These are phyloP conservation scores for Dendroctonus valens DNA, from an alignment of 1,140 invertebrate genomes.

Conservation along the genomic window DNA sequence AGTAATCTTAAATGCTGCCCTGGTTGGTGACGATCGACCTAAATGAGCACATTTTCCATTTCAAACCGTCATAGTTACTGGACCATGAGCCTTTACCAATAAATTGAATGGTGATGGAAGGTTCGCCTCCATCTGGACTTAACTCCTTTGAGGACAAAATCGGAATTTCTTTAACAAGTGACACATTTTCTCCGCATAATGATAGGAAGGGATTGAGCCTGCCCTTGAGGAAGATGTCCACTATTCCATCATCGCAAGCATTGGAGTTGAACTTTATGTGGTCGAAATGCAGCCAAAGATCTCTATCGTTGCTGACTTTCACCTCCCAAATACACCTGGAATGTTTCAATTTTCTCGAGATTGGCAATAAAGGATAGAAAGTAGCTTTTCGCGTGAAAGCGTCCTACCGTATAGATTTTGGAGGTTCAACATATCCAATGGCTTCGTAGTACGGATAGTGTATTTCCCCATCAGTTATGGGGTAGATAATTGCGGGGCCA, in stretches of 20 bases:
- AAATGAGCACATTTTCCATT: slow-evolving; percentile 12
- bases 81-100: slow-evolving; percentile 32
- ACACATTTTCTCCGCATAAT: slow-evolving; percentile 80
- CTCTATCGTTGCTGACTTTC: slow-evolving; percentile 72
- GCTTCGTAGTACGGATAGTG: slow-evolving; percentile 83
- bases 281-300: slow-evolving; percentile 83
- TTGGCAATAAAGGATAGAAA: not conserved
- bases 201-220: slow-evolving; percentile 69
- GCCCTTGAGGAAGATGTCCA: slow-evolving; percentile 76
- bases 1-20: slow-evolving; percentile 80
- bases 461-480: slow-evolving; percentile 77
- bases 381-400: not conserved
- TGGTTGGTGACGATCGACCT: slow-evolving; percentile 69
- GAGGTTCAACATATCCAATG: slow-evolving; percentile 71
- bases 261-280: slow-evolving; percentile 78
- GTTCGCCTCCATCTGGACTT: slow-evolving; percentile 61
- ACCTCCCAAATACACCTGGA: slow-evolving; percentile 84
- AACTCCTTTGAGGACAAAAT: slow-evolving; percentile 74
- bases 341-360: not conserved
- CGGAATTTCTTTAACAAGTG: slow-evolving; percentile 70
- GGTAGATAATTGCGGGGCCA: slow-evolving; percentile 73
- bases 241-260: slow-evolving; percentile 77
- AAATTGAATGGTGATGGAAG: slow-evolving; percentile 50
- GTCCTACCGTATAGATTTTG: slow-evolving; percentile 67
- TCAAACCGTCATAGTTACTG: not conserved